A percentile compares a stretch with the other conserved stretches of the same genome.
These are phyloP conservation scores for Notamacropus eugenii DNA, from an alignment of 2,797 vertebrate genomes.

Conservation along the genomic window DNA sequence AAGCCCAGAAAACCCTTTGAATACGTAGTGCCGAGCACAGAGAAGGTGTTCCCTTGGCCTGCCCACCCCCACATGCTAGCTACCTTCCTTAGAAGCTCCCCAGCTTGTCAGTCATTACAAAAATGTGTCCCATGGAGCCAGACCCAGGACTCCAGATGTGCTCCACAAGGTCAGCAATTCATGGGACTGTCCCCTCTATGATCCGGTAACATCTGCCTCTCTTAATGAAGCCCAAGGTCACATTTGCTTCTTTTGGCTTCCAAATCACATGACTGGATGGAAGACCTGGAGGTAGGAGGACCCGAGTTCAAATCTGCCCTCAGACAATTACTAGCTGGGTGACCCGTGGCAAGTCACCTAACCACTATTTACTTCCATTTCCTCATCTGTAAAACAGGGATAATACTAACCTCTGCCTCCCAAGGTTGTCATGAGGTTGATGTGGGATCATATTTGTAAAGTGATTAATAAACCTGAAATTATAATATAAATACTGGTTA, in stretches of 20 bases:
- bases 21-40: background rate
- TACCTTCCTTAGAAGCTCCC: background rate
- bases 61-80: background rate
- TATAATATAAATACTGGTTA: background rate
- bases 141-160: too few species aligned
- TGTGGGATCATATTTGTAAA: background rate
- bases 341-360: background rate
- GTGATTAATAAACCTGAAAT: background rate
- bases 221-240: background rate
- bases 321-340: background rate
- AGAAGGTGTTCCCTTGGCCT: background rate
- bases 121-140: background rate
- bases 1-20: background rate
- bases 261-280: background rate
- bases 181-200: background rate
- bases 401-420: background rate
- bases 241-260: background rate
- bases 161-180: background rate
- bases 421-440: background rate
- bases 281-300: background rate
- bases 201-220: background rate
- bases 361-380: background rate
- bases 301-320: background rate
- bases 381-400: background rate
- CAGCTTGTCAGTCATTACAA: background rate